phyloP scores from a whole-genome alignment of 2,113 vertebrate genomes.

The Egretta garzetta region DNA sequence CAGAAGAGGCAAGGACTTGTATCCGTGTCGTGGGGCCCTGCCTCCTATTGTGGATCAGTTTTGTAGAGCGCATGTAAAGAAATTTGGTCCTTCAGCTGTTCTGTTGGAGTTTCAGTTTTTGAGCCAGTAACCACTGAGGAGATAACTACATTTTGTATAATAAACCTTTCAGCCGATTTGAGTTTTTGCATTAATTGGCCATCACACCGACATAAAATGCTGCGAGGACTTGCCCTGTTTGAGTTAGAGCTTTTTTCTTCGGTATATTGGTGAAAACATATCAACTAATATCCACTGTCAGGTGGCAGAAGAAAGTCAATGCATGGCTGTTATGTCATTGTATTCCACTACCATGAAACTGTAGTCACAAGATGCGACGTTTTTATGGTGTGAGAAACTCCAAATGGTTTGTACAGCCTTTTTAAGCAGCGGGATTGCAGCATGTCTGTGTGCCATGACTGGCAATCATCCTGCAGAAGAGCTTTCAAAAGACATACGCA shows the following conservation, averaged over 20 bases:
- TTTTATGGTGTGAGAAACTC: background rate
- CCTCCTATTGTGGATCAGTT: background rate
- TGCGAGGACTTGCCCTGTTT: background rate
- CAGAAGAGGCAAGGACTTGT: background rate
- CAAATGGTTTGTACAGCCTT: background rate
- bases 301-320: background rate
- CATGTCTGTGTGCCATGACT: background rate
- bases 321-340: rapidly evolving
- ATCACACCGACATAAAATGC: background rate
- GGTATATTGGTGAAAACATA: background rate
- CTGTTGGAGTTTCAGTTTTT: background rate
- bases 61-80: background rate
- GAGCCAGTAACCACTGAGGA: background rate
- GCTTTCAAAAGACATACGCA: background rate
- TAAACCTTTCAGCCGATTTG: background rate
- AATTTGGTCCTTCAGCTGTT: background rate
- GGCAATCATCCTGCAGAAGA: background rate
- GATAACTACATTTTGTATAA: background rate
- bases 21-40: background rate
- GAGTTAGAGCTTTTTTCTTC: background rate
- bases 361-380: background rate
- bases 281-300: background rate
- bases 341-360: background rate
- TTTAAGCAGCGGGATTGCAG: background rate
- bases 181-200: background rate